Evolutionary conservation across 2,113 vertebrate species (phyloP), one percentile per base, ranked within the genome.

Genomic region (Gobio gobio): DNA sequence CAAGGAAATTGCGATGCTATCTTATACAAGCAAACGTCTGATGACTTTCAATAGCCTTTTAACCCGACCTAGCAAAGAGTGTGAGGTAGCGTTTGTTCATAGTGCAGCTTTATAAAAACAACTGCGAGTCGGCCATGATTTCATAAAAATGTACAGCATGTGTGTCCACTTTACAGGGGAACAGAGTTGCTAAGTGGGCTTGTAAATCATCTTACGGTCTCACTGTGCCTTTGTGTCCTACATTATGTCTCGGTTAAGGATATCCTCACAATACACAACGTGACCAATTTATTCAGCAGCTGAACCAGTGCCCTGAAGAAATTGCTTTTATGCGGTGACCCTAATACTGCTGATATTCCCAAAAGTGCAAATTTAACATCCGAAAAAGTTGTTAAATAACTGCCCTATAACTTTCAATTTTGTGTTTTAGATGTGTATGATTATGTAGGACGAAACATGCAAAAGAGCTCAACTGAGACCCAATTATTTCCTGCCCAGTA

Each of bases 271-370:
- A 81, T 68, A 51, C 79, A 81, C 24, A 51, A 81, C 36, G 59
- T n/a, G 79, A 68, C 61, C 36, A 68, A 81, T 81, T 51, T 68
- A 68, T 81, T 68, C 61, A 0, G 26, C 10, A 13, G 61, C 43
- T 68, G 26, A 81, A 68, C 79, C 26, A 33, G 61, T 68, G 61
- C 61, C 79, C 79, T 66, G 79, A 68, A 81, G 79, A 81, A 54
- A 81, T 54, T n/a, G 18, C 63, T 68, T 81, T 81, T 33, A 68
- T 68, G 45, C 36, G 16, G 58, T 66, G 61, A 81, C 79, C 79
- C 45, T 68, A 80, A 80, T 64, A 47, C n/a, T 26, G 29, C n/a
- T 26, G 78, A 20, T 64, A 64, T 74, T 49, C 72, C 70, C 13
- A 9, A 73, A 73, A 73, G 74, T 20, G 74, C 12, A 12, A 16